A percentile compares a stretch with the other conserved stretches of the same genome.
phyloP scores from a whole-genome alignment of 2,113 vertebrate species.

The Petroica traversi region DNA sequence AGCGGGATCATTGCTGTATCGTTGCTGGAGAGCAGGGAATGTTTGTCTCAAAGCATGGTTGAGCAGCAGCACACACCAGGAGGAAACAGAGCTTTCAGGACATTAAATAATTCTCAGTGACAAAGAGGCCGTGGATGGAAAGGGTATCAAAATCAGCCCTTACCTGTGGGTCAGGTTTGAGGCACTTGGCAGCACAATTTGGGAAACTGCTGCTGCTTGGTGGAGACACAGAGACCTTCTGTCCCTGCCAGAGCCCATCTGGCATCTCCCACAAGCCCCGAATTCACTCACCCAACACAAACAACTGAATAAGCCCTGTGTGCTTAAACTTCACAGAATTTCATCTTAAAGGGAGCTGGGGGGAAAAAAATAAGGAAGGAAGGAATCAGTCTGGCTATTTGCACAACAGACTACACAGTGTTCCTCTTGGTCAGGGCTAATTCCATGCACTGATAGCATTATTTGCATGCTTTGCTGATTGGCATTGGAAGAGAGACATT shows the following conservation, averaged over 20 bases:
- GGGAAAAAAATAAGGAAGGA: neutral
- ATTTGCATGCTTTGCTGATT: neutral
- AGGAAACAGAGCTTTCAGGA: neutral
- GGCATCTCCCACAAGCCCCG: conserved; percentile 38
- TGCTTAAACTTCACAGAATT: neutral
- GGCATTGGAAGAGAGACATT: neutral
- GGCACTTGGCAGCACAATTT: neutral
- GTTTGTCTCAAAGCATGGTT: neutral
- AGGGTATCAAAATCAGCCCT: neutral
- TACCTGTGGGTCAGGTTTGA: neutral
- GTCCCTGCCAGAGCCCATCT: conserved; percentile 31
- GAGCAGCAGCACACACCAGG: fast-evolving
- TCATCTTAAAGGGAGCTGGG: neutral
- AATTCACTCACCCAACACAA: conserved; percentile 34
- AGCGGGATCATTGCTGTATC: fast-evolving
- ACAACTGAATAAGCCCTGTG: conserved; percentile 50
- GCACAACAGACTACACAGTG: neutral
- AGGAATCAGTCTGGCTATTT: neutral
- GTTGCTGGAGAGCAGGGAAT: neutral
- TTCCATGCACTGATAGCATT: neutral
- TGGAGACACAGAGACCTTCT: conserved; percentile 36
- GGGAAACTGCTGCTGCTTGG: neutral
- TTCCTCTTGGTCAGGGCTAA: conserved; percentile 3
- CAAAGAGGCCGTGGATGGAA: neutral
- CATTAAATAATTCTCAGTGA: neutral